phyloP scores from a whole-genome alignment of 37 sponge, comb jelly and placozoan species.

The Diacarnus erythraeanus region DNA sequence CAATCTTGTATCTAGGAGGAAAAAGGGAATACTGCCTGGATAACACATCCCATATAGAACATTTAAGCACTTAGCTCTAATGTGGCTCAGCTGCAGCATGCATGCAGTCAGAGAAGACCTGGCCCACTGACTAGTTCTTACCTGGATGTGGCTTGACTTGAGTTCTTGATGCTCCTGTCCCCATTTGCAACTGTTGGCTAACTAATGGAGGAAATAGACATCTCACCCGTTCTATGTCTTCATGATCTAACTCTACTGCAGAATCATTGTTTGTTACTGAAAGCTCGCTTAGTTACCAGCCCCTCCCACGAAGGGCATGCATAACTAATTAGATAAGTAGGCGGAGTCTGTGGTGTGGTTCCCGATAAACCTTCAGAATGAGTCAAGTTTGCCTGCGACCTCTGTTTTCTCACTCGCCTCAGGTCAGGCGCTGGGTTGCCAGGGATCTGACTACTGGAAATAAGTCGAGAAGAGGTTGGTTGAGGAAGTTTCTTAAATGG shows the following conservation, averaged over 20 bases:
- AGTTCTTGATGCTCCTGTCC: not conserved
- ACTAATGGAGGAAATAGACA: not conserved
- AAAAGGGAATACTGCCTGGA: no score
- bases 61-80: no score
- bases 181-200: no score
- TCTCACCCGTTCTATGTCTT: not conserved
- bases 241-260: not conserved
- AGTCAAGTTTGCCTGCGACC: not conserved
- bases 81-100: no score
- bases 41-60: no score
- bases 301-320: not conserved
- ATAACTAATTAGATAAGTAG: not conserved
- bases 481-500: conserved; percentile 8
- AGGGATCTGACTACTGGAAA: not conserved
- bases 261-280: not conserved
- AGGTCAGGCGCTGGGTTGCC: not conserved
- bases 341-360: not conserved
- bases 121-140: no score
- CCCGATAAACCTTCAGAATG: not conserved
- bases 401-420: not conserved
- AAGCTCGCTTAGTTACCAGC: not conserved
- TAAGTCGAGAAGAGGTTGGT: not conserved
- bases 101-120: no score
- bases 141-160: no score
- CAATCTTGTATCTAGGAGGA: not conserved